These are phyloP conservation scores for Sphinx pinastri DNA, from an alignment of 2,888 invertebrate species.

Conservation along the genomic window DNA sequence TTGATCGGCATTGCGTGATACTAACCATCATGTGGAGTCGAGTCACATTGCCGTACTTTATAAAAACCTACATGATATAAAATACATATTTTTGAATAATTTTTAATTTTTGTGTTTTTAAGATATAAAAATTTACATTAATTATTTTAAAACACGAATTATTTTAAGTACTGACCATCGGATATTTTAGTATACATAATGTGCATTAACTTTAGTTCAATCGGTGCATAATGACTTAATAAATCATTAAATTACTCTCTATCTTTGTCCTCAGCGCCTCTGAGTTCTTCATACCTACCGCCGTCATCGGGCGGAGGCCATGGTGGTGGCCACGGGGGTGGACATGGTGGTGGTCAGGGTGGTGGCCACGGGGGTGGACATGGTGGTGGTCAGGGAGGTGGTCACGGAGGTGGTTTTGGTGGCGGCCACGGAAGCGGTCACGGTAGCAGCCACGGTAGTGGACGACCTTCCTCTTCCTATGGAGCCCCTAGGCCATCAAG, in stretches of 20 bases:
- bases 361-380: slow-evolving; percentile 36
- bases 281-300: slow-evolving; percentile 84
- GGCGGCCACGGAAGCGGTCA: slow-evolving; percentile 37
- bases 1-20: too few relatives aligned
- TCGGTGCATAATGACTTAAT: too few relatives aligned
- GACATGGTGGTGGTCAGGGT: slow-evolving; percentile 43
- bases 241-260: slow-evolving; percentile 36
- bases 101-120: too few relatives aligned
- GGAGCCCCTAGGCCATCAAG: slow-evolving; percentile 59
- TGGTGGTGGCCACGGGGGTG: slow-evolving; percentile 49
- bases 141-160: too few relatives aligned
- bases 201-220: too few relatives aligned
- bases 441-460: slow-evolving; percentile 66
- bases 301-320: slow-evolving; percentile 77
- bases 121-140: too few relatives aligned
- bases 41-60: too few relatives aligned
- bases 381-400: slow-evolving; percentile 50
- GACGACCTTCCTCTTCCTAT: slow-evolving; percentile 67
- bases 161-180: too few relatives aligned
- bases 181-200: too few relatives aligned
- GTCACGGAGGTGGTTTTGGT: slow-evolving; percentile 36
- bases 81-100: too few relatives aligned
- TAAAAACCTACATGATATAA: too few relatives aligned
- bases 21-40: too few relatives aligned
- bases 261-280: slow-evolving; percentile 74